Base-by-base conservation (phyloP, 2,888 invertebrate species). In the Pycnomerus fuliginosus region DNA sequence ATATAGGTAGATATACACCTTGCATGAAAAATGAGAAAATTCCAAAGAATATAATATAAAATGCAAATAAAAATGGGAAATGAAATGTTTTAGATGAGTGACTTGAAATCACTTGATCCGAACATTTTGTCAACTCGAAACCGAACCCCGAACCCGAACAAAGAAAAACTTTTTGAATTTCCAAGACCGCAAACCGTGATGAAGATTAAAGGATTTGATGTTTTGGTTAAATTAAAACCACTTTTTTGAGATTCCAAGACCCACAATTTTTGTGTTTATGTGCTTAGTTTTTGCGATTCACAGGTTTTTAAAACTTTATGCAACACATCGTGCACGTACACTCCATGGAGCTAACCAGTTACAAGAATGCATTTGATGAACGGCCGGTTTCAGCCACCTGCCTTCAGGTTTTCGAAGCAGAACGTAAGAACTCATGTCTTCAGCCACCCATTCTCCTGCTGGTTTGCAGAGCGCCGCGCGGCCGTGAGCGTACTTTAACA, bases 401-500 rank as follows among this genome's bases (percentile, higher is more conserved):
- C 36, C 27, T 38, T 10, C 11, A 7, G 20, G 20, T 20, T 20
- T 20, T 33, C 25, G 17, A 30, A 31, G 27, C 32, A 40, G 20
- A 8, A 20, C n/a, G n/a, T n/a, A n/a, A n/a, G 30, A 32, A 25
- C 27, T 40, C 40, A 27, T 40, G 40, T 40, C 40, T 32, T 40
- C 32, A 40, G 32, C 25, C 17, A 23, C 25, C 40, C 32, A 32
- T 40, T 40, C 31, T 30, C 29, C 40, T 40, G 32, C 40, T 20
- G 30, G 32, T 30, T 16, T 32, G 24, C 27, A 27, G 32, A 28
- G 40, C 27, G n/a, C 13, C 32, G 25, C 27, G 31, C 20, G 8
- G 8, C 8, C 20, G 20, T 20, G 20, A 5, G 20, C 20, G 20
- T n/a, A 20, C 8, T 20, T 20, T 20, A 20, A 20, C 8, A 20